Conservation (phyloP, 2,888 invertebrate species). For the Helleia helle region DNA sequence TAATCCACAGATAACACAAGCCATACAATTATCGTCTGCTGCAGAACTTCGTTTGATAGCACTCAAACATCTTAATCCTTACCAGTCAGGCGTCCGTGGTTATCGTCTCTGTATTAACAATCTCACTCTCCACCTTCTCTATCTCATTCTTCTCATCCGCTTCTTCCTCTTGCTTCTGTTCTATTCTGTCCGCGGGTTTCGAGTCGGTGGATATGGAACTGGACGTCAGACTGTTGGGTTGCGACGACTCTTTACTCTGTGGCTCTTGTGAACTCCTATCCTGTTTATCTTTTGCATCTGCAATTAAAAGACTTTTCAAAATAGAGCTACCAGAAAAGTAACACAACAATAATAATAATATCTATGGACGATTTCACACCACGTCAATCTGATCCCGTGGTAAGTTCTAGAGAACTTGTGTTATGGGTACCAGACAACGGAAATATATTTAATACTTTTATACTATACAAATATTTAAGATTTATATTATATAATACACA, state of each 20-base stretch:
- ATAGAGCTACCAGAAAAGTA: no score
- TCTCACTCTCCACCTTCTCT: conserved; percentile 26
- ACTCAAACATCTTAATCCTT: conserved; percentile 38
- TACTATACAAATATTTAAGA: no score
- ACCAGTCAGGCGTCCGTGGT: conserved; percentile 54
- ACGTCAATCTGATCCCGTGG: no score
- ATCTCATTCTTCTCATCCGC: conserved; percentile 28
- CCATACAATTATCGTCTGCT: conserved; percentile 10
- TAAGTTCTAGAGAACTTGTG: no score
- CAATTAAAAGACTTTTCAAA: not conserved
- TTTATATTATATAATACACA: no score
- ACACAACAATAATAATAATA: no score
- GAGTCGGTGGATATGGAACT: conserved; percentile 60
- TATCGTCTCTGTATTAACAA: conserved; percentile 25
- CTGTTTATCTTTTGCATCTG: conserved; percentile 45
- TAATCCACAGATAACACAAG: not conserved
- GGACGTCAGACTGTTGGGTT: conserved; percentile 58
- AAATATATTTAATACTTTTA: no score
- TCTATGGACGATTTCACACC: no score
- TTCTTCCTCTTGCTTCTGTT: conserved; percentile 12
- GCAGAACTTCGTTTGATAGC: conserved; percentile 10
- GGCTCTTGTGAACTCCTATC: conserved; percentile 52
- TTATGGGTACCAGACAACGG: no score
- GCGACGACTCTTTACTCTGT: conserved; percentile 53
- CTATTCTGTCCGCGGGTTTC: conserved; percentile 31